A percentile compares a stretch with the other conserved stretches of the same genome.
These are phyloP conservation scores for Spisula subtruncata DNA, from an alignment of 2,888 invertebrate genomes.

Conservation along the genomic window DNA sequence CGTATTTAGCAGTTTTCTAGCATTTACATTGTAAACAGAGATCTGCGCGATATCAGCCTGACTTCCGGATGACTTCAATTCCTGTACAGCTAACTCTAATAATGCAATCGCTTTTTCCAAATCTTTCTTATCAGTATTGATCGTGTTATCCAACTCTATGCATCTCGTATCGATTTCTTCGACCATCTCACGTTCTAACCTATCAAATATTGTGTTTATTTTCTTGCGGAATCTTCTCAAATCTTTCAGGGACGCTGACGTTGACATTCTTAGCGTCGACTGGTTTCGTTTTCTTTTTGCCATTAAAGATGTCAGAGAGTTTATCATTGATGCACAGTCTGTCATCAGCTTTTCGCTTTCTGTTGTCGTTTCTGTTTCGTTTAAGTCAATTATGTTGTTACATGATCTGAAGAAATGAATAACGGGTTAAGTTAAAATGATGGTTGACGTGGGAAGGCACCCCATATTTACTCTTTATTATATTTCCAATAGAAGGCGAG, in stretches of 20 bases:
- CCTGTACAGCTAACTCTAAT: slow-evolving; percentile 19
- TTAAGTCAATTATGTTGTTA: slow-evolving; percentile 43
- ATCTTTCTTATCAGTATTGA: slow-evolving; percentile 32
- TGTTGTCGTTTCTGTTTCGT: background rate
- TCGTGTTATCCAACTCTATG: slow-evolving; percentile 42
- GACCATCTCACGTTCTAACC: slow-evolving; percentile 44
- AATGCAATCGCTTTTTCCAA: slow-evolving; percentile 16
- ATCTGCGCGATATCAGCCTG: background rate
- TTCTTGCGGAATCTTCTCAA: slow-evolving; percentile 47
- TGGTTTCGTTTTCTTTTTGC: slow-evolving; percentile 27
- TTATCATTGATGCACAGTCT: background rate
- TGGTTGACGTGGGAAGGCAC: too few species aligned
- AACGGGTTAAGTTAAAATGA: background rate
- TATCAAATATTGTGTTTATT: slow-evolving; percentile 43
- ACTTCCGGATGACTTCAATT: slow-evolving; percentile 6
- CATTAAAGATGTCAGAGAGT: background rate
- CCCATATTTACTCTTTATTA: too few species aligned
- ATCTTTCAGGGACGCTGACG: slow-evolving; percentile 31
- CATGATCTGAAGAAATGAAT: slow-evolving; percentile 46
- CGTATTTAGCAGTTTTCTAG: slow-evolving; percentile 27
- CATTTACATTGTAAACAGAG: slow-evolving; percentile 1
- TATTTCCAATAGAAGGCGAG: too few species aligned
- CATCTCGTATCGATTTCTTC: slow-evolving; percentile 60
- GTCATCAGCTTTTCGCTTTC: background rate
- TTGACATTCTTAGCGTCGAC: slow-evolving; percentile 28